Evolutionary conservation across 2,113 vertebrate species (phyloP), one percentile per base, ranked within the genome.

Genomic region (Panurus biarmicus): DNA sequence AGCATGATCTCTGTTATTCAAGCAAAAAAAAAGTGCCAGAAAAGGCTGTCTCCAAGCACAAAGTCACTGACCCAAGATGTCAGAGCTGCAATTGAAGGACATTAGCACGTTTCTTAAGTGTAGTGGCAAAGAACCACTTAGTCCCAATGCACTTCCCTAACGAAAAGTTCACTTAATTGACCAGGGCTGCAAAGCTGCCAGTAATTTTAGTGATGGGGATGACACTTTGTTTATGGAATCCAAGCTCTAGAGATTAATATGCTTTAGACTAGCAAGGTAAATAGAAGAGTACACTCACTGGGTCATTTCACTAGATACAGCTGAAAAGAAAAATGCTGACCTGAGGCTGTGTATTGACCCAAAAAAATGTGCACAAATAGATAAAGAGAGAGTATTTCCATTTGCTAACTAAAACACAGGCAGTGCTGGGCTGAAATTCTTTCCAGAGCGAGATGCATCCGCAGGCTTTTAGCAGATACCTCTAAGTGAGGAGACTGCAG

Each of bases 311-410:
- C 60, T 76, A 47, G 51, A 81, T 93, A 85, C 50, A 81, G 90
- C 31, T 87, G 85, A 93, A 96, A 94, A 94, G 73, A 78, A 86
- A 93, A 94, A 93, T 11, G 50, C 65, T 86, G 72, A 95, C 97
- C 97, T 1, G 83, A 94, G 97, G 97, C 96, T 82, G 90, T 89
- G 94, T 86, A 77, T 77, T 96, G 96, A 97, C 96, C 97, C 95
- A 44, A 85, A 95, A 94, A 96, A 85, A 92, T 12, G 57, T 67
- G 88, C 84, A 93, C 54, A 94, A 83, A 81, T 40, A 79, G 70
- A 92, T 95, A 85, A 90, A 94, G 89, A 79, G 76, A 71, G 87
- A 74, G 36, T 22, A 75, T 77, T 71, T 85, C 94, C 82, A 85
- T 89, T 97, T 85, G 66, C 92, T 83, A 95, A 95, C 85, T 87